Percentiles rank a stretch among this genome's conserved stretches.
Conservation (phyloP, 2,113 vertebrate species). For the Fulmarus glacialis region DNA sequence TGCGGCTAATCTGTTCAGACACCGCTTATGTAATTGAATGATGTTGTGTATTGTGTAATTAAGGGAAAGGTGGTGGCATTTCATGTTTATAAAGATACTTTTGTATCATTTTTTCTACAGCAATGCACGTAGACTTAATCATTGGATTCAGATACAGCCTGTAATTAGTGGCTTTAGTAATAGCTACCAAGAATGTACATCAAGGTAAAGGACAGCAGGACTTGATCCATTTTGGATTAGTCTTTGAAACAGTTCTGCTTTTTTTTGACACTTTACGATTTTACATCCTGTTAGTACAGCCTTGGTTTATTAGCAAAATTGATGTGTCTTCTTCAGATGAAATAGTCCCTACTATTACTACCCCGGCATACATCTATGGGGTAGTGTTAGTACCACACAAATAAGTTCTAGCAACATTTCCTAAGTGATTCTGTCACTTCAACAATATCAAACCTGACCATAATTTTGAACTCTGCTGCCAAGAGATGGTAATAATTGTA, state of each 20-base stretch:
- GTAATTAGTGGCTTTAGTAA: background rate
- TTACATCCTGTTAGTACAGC: background rate
- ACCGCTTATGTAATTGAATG: background rate
- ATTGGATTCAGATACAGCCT: background rate
- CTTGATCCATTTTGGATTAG: background rate
- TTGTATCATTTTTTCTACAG: background rate
- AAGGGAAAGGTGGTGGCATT: background rate
- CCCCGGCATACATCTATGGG: background rate
- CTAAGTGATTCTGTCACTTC: background rate
- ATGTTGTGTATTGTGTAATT: conserved; percentile 7
- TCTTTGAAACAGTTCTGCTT: background rate
- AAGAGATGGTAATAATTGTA: background rate
- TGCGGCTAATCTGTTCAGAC: background rate
- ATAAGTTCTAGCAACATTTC: background rate
- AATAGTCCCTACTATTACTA: background rate
- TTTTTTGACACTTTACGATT: background rate
- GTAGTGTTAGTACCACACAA: background rate
- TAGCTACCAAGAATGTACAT: background rate
- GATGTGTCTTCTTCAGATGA: background rate
- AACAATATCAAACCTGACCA: background rate
- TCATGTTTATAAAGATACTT: background rate
- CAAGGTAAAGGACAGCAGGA: background rate
- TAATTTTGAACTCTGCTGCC: background rate
- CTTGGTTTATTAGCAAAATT: background rate
- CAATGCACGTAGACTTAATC: rapidly evolving